Evolutionary conservation across 2,113 vertebrate genomes (phyloP).

Genomic region (Petrocephalus zakoni): DNA sequence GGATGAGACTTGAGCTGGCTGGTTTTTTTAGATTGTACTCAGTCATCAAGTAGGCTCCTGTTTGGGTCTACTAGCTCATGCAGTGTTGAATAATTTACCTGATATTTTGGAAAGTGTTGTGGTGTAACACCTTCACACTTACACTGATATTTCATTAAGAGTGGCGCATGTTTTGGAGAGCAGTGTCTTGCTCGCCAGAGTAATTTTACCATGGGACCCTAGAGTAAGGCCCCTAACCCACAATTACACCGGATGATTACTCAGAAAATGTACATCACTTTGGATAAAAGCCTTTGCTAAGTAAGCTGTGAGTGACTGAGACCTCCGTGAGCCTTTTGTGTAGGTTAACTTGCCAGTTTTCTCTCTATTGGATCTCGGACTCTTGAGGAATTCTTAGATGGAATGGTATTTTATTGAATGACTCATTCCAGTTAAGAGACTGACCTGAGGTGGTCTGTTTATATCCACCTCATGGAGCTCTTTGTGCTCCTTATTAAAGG

Average conservation of each 20-base stretch:
- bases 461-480: not conserved
- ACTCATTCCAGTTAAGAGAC: not conserved
- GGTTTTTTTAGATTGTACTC: not conserved
- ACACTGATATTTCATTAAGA: not conserved
- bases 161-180: not conserved
- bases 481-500: not conserved
- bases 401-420: not conserved
- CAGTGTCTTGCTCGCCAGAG: not conserved
- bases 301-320: not conserved
- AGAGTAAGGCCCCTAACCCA: not conserved
- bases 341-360: not conserved
- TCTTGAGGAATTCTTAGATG: not conserved
- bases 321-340: not conserved
- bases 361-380: not conserved
- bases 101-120: not conserved
- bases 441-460: not conserved
- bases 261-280: not conserved
- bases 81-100: not conserved
- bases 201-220: not conserved
- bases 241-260: not conserved
- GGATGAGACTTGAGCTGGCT: not conserved
- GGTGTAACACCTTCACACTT: not conserved
- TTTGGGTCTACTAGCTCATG: not conserved
- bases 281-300: not conserved
- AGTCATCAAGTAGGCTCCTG: not conserved